Conservation (phyloP, 2,113 vertebrate genomes). For the Okapia johnstoni region DNA sequence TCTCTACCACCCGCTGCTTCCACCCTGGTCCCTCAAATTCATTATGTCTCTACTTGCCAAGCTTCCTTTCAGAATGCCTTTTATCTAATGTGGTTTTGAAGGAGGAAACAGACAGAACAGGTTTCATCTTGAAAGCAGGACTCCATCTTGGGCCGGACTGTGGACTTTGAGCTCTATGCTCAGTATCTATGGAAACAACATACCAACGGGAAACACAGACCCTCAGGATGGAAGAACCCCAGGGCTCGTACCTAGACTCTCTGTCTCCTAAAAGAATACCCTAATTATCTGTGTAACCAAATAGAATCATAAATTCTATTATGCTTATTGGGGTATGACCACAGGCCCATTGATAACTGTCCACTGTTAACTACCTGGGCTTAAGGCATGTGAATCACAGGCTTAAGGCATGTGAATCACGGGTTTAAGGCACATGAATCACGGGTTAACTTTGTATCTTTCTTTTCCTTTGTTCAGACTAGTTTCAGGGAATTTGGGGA, state of each 20-base stretch:
- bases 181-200: not conserved
- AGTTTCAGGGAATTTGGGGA: too few relatives aligned
- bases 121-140: not conserved
- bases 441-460: too few relatives aligned
- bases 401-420: too few relatives aligned
- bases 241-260: not conserved
- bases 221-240: not conserved
- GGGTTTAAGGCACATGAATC: not conserved
- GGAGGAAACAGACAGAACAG: not conserved
- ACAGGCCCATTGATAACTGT: not conserved
- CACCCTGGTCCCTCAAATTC: not conserved
- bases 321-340: not conserved
- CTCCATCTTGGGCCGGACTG: not conserved
- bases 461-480: too few relatives aligned
- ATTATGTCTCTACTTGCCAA: not conserved
- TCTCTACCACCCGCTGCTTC: not conserved
- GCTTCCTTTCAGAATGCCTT: not conserved
- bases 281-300: not conserved
- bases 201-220: not conserved
- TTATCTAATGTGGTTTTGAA: not conserved
- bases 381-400: not conserved
- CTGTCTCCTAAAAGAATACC: not conserved
- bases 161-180: not conserved
- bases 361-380: not conserved
- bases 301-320: not conserved